phyloP scores from a whole-genome alignment of 2,113 vertebrate species.

The Protobothrops mucrosquamatus region DNA sequence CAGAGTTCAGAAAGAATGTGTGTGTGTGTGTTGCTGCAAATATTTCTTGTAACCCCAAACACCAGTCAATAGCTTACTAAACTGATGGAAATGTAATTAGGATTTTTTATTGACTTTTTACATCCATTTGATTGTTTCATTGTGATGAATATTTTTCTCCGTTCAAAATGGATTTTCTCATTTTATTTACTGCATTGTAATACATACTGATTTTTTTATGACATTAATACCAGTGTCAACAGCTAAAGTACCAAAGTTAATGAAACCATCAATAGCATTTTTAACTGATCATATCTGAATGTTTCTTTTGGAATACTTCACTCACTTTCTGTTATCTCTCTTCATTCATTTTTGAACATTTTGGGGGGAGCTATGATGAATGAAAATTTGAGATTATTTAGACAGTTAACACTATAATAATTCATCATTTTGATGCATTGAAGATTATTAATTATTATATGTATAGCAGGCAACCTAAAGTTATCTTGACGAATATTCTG shows the following conservation, averaged over 20 bases:
- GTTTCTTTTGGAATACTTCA: not conserved
- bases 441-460: slow-evolving; percentile 66
- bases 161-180: slow-evolving; percentile 42
- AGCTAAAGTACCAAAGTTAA: not conserved
- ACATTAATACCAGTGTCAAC: not conserved
- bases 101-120: not conserved
- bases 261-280: not conserved
- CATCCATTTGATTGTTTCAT: not conserved
- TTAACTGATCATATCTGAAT: not conserved
- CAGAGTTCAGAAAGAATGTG: not conserved
- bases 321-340: not conserved
- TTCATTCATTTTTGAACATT: slow-evolving; percentile 8
- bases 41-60: not conserved
- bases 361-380: not conserved
- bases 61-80: not conserved
- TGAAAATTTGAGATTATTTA: slow-evolving; percentile 9
- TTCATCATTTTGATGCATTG: slow-evolving; percentile 51
- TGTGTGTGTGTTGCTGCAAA: not conserved
- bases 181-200: slow-evolving; percentile 17
- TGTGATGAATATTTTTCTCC: slow-evolving; percentile 41
- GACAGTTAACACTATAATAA: not conserved
- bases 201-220: not conserved
- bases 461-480: slow-evolving; percentile 71
- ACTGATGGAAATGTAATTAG: not conserved
- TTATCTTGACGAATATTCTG: slow-evolving; percentile 73